Percentiles rank a stretch among this genome's conserved stretches.
Conservation (phyloP, 1,140 invertebrate species). For the Bicyclus anynana region DNA sequence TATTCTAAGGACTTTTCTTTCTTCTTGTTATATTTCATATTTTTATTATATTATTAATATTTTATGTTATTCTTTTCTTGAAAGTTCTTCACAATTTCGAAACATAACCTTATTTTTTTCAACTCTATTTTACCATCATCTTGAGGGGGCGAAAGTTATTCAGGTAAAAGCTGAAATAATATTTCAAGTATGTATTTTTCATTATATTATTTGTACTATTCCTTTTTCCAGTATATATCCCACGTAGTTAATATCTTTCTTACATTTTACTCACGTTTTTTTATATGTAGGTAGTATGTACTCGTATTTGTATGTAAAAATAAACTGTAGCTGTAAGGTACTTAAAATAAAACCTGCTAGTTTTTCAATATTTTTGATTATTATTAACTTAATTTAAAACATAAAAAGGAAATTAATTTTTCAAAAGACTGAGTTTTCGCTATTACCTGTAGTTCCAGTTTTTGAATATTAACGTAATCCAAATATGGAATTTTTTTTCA, state of each 20-base stretch:
- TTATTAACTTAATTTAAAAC: no score
- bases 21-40: neutral
- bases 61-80: neutral
- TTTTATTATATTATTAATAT: neutral
- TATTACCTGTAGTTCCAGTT: no score
- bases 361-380: neutral
- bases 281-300: neutral
- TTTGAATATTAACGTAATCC: no score
- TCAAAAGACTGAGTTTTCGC: no score
- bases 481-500: no score
- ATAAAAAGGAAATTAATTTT: no score
- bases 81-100: no score
- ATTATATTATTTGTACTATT: neutral
- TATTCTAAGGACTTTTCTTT: neutral
- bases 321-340: neutral
- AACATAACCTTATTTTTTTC: neutral
- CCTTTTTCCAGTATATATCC: neutral
- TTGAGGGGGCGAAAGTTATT: constrained; percentile 13
- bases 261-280: neutral
- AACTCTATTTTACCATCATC: constrained; percentile 19
- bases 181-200: constrained; percentile 17
- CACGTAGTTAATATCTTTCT: neutral
- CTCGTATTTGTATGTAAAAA: neutral
- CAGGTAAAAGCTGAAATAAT: constrained; percentile 14
- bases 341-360: neutral